These are phyloP conservation scores for Suricata suricatta DNA, from an alignment of 2,113 vertebrate genomes.

Conservation along the genomic window DNA sequence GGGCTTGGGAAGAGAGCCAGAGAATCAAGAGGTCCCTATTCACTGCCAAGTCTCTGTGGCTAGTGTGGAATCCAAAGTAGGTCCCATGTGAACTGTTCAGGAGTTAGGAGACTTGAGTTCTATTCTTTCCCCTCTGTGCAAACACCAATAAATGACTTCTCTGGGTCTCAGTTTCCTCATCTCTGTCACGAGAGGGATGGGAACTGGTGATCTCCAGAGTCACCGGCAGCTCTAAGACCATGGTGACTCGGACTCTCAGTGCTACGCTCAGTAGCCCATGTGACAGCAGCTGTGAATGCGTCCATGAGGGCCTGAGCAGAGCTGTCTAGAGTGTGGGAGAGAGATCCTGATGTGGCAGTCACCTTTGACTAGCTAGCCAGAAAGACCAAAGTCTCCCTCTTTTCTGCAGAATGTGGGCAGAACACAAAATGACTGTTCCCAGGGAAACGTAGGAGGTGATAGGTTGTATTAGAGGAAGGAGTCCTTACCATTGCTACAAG, in stretches of 20 bases:
- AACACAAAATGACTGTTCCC: not conserved
- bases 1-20: not conserved
- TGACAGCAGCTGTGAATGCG: not conserved
- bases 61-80: not conserved
- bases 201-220: not conserved
- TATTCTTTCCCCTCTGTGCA: not conserved
- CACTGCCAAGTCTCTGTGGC: not conserved
- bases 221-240: not conserved
- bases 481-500: not conserved
- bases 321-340: not conserved
- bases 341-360: not conserved
- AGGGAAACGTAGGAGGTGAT: not conserved
- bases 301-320: not conserved
- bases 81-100: not conserved
- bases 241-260: not conserved
- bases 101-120: not conserved
- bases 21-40: not conserved
- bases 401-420: not conserved
- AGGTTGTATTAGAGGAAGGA: not conserved
- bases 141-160: not conserved
- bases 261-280: not conserved
- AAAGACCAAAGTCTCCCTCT: not conserved
- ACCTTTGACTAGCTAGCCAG: not conserved
- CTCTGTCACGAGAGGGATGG: not conserved
- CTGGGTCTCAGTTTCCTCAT: not conserved